Conservation (phyloP, 2,797 vertebrate species). For the Halcyon smyrnensis region DNA sequence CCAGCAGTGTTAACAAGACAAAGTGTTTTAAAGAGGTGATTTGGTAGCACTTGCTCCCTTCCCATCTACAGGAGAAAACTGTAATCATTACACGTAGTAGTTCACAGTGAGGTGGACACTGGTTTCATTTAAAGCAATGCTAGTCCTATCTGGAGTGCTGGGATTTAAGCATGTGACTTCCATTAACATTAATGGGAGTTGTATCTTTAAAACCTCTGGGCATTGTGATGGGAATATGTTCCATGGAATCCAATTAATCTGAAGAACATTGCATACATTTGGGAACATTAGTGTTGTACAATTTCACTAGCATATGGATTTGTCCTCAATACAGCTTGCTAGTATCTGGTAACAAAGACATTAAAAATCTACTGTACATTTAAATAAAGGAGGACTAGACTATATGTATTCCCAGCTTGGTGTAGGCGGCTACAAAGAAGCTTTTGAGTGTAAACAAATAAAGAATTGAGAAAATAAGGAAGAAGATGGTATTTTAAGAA, state of each 20-base stretch:
- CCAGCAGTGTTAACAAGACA: not conserved
- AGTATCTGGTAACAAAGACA: slow-evolving; percentile 48
- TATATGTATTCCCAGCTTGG: slow-evolving; percentile 79
- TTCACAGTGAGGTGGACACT: not conserved
- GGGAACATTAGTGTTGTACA: slow-evolving; percentile 17
- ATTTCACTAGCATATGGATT: slow-evolving; percentile 4
- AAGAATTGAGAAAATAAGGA: slow-evolving; percentile 99
- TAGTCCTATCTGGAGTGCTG: not conserved
- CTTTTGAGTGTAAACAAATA: slow-evolving; percentile 96
- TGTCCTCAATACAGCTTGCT: slow-evolving; percentile 55
- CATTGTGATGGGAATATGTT: not conserved
- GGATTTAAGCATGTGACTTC: not conserved
- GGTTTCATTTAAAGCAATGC: not conserved
- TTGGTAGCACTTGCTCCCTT: not conserved
- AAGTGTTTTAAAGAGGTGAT: not conserved
- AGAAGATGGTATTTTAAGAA: slow-evolving; percentile 91
- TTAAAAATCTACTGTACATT: slow-evolving; percentile 48
- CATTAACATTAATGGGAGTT: slow-evolving; percentile 1
- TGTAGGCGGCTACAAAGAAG: slow-evolving; percentile 88
- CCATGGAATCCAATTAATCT: slow-evolving; percentile 29
- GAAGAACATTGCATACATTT: not conserved
- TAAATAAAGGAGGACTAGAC: slow-evolving; percentile 66
- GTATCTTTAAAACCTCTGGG: not conserved
- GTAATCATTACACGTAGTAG: not conserved
- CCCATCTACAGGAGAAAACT: not conserved